Conservation (phyloP, 2,888 invertebrate genomes). For the Parnassius orleans region DNA sequence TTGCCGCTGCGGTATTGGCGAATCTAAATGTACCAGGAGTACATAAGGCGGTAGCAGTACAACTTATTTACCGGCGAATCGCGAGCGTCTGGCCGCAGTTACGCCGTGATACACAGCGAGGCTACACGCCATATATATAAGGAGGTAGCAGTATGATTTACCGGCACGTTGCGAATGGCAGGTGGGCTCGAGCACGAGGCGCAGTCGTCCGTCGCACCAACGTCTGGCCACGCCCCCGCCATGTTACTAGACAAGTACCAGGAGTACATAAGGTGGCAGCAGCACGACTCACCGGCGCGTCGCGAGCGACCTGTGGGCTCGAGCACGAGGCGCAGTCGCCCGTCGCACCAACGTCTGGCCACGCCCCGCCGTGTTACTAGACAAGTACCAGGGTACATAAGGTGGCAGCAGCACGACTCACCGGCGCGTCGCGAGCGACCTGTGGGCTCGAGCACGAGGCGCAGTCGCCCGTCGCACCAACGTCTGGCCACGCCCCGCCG, state of each 20-base stretch:
- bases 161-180: conserved; percentile 91
- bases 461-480: conserved; percentile 82
- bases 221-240: conserved; percentile 83
- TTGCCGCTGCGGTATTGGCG: too few relatives aligned
- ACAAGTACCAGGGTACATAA: too few relatives aligned
- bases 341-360: conserved; percentile 80
- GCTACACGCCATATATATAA: conserved; percentile 77
- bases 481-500: conserved; percentile 68
- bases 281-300: conserved; percentile 75
- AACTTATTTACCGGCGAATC: conserved; percentile 82
- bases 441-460: too few relatives aligned
- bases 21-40: too few relatives aligned
- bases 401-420: conserved; percentile 33
- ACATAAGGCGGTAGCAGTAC: not conserved
- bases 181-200: conserved; percentile 97
- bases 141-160: conserved; percentile 33
- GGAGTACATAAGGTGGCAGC: too few relatives aligned
- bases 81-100: conserved; percentile 89
- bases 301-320: too few relatives aligned
- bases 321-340: too few relatives aligned
- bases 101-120: conserved; percentile 83
- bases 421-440: conserved; percentile 88
- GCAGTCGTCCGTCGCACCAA: conserved; percentile 84
- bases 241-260: conserved; percentile 30
- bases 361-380: conserved; percentile 49